Base-by-base conservation (phyloP, 2,888 invertebrate genomes). In the Coremacera marginata region DNA sequence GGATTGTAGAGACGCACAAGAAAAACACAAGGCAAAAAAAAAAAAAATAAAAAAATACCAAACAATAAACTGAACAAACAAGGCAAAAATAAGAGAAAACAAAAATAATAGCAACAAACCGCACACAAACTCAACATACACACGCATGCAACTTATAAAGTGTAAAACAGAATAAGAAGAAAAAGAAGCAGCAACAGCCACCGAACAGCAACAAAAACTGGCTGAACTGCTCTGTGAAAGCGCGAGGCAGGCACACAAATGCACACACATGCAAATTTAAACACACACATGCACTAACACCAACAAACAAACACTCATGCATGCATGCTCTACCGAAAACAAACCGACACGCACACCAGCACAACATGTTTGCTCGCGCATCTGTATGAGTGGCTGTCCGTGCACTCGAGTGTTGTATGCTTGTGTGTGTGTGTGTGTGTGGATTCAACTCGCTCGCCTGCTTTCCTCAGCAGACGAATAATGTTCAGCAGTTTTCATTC, bases 151-250 rank as follows among this genome's bases (percentile, higher is more conserved):
- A 49, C 55, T 51, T n/a, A 62, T 51, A 71, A 75, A 44, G 77
- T 67, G 27, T 51, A 44, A 19, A 70, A 52, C 44, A 76, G 31
- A 22, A 52, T 65, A 70, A 60, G 57, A 68, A 76, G 62, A 57
- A 68, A 63, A 55, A 71, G 31, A 31, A 25, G 27, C 63, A 74
- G 25, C 51, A 57, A 37, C 19, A 34, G 51, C 31, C 70, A 51
- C 19, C 49, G 63, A 31, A 63, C 22, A 51, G 60, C 78, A 81
- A 78, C 82, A 82, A 85, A 85, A 84, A 86, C 86, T 84, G 85
- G 86, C 84, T 83, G 80, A 82, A 60, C 71, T 19, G 71, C 57
- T 68, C 37, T 37, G 68, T 51, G 49, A 68, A 68, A 68, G 22
- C 37, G 37, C 27, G 68, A 51, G 19, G 27, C 51, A 51, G 52